phyloP scores from a whole-genome alignment of 2,797 vertebrate species.

The Microctenopoma steveboyesi region DNA sequence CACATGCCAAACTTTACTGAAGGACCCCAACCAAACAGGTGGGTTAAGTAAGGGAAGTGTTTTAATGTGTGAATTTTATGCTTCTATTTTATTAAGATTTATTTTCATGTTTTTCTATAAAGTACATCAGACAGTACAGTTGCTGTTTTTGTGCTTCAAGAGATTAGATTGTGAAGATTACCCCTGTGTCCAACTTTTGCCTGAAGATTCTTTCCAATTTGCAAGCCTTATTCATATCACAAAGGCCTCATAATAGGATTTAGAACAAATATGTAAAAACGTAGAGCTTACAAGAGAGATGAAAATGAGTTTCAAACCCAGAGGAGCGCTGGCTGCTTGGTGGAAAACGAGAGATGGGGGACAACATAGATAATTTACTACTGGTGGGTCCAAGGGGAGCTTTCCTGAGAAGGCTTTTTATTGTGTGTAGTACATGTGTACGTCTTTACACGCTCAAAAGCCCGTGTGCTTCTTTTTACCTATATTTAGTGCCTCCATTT shows the following conservation, averaged over 20 bases:
- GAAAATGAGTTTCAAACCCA: slow-evolving; percentile 83
- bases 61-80: slow-evolving; percentile 29
- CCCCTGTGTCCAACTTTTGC: slow-evolving; percentile 80
- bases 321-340: slow-evolving; percentile 70
- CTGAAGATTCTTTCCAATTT: slow-evolving; percentile 81
- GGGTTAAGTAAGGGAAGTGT: slow-evolving; percentile 21
- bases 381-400: slow-evolving; percentile 63
- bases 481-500: slow-evolving; percentile 26
- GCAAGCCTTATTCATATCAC: slow-evolving; percentile 78
- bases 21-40: slow-evolving; percentile 60
- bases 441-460: slow-evolving; percentile 8
- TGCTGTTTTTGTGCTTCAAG: slow-evolving; percentile 63
- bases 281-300: slow-evolving; percentile 78
- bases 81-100: slow-evolving; percentile 14
- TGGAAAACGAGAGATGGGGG: slow-evolving; percentile 70
- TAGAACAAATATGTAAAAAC: slow-evolving; percentile 82
- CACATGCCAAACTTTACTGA: slow-evolving; percentile 12
- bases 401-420: slow-evolving; percentile 51
- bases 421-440: slow-evolving; percentile 23
- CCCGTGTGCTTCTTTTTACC: slow-evolving; percentile 13
- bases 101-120: slow-evolving; percentile 54
- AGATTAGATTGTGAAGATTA: slow-evolving; percentile 80
- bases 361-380: slow-evolving; percentile 71
- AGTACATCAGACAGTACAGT: slow-evolving; percentile 49
- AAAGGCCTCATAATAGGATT: slow-evolving; percentile 82